These are phyloP conservation scores for Platichthys flesus DNA, from an alignment of 2,113 vertebrate genomes.

Conservation along the genomic window DNA sequence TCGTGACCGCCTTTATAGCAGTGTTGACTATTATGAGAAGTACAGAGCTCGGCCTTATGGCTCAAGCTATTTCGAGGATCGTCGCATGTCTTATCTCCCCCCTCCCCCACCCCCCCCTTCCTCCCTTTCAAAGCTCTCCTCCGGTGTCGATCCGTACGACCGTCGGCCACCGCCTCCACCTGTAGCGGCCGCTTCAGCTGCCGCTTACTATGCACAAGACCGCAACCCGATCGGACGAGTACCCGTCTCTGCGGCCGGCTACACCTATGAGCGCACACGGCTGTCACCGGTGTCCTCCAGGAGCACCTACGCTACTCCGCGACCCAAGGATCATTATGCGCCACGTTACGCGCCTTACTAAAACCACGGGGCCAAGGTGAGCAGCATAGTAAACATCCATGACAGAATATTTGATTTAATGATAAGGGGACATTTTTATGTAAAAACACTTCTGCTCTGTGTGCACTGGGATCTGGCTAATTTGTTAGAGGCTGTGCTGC, in stretches of 20 bases:
- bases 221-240: slow-evolving; percentile 88
- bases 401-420: slow-evolving; percentile 17
- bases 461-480: background rate
- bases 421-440: slow-evolving; percentile 12
- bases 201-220: slow-evolving; percentile 88
- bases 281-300: slow-evolving; percentile 87
- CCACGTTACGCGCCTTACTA: slow-evolving; percentile 88
- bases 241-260: slow-evolving; percentile 82
- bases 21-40: slow-evolving; percentile 93
- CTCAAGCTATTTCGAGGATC: slow-evolving; percentile 88
- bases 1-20: slow-evolving; percentile 63
- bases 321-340: slow-evolving; percentile 83
- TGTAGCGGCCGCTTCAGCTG: slow-evolving; percentile 57
- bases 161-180: slow-evolving; percentile 82
- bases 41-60: slow-evolving; percentile 88
- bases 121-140: slow-evolving; percentile 85
- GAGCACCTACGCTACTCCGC: slow-evolving; percentile 84
- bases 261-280: slow-evolving; percentile 87
- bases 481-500: slow-evolving; percentile 1
- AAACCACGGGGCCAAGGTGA: slow-evolving; percentile 84
- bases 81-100: slow-evolving; percentile 85
- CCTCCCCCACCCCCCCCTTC: slow-evolving; percentile 81
- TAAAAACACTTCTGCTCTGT: background rate
- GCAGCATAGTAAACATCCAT: slow-evolving; percentile 42
- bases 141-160: slow-evolving; percentile 86